phyloP scores from a whole-genome alignment of 2,113 vertebrate species.

The Lasiurus borealis region DNA sequence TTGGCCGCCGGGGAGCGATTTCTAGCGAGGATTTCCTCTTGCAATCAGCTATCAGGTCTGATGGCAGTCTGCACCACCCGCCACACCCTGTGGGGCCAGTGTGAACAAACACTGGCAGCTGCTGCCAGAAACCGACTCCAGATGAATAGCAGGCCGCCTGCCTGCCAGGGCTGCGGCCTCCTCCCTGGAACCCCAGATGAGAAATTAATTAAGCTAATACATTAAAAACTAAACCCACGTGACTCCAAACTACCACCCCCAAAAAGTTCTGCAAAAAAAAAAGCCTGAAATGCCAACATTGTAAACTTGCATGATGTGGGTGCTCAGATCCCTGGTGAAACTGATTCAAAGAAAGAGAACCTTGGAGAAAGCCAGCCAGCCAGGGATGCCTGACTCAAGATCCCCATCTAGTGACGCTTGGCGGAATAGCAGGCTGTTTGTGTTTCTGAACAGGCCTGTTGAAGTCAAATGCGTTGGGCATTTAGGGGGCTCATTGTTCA shows the following conservation, averaged over 20 bases:
- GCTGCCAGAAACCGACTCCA: conserved; percentile 80
- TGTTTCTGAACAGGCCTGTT: neutral
- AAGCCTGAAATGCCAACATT: conserved; percentile 76
- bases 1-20: neutral
- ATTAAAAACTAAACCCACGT: conserved; percentile 83
- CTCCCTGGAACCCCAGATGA: conserved; percentile 71
- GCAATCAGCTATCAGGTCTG: neutral
- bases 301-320: conserved; percentile 81
- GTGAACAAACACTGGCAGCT: conserved; percentile 76
- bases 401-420: conserved; percentile 87
- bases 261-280: conserved; percentile 67
- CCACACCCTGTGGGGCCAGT: conserved; percentile 60
- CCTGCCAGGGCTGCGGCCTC: conserved; percentile 39
- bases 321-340: conserved; percentile 79
- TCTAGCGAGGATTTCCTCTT: conserved; percentile 35
- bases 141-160: conserved; percentile 66
- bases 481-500: neutral
- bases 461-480: neutral
- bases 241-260: conserved; percentile 70
- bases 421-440: conserved; percentile 75
- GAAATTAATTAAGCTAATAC: conserved; percentile 82
- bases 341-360: conserved; percentile 78
- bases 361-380: conserved; percentile 58
- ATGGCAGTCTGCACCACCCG: conserved; percentile 70
- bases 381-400: conserved; percentile 86